A percentile compares a stretch with the other conserved stretches of the same genome.
These are phyloP conservation scores for Dioctria rufipes DNA, from an alignment of 2,888 invertebrate genomes.

Conservation along the genomic window DNA sequence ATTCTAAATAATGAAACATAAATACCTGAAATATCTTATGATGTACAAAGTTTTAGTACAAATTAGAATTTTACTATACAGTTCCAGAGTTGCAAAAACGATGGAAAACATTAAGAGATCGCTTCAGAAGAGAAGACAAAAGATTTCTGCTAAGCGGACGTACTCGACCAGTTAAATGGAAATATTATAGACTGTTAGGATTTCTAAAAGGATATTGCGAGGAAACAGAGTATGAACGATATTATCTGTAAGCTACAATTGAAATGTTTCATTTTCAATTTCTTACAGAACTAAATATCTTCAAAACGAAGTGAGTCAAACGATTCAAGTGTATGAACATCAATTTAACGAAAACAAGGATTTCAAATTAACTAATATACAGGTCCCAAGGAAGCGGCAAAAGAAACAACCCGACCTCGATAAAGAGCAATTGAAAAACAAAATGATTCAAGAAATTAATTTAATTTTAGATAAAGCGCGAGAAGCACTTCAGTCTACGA, in stretches of 20 bases:
- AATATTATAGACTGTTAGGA: neutral
- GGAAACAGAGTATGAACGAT: neutral
- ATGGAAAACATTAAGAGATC: constrained; percentile 30
- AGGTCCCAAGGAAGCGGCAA: too few relatives aligned
- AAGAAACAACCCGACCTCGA: neutral
- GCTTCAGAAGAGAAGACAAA: constrained; percentile 28
- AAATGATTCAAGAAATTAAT: constrained; percentile 17
- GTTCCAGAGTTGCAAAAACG: constrained; percentile 34
- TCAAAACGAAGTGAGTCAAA: too few relatives aligned
- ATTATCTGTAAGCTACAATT: too few relatives aligned
- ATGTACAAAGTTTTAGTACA: too few relatives aligned
- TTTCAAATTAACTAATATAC: too few relatives aligned
- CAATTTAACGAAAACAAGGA: neutral
- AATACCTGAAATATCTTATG: neutral
- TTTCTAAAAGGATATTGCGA: constrained; percentile 29
- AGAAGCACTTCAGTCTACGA: constrained; percentile 8
- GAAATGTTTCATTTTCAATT: too few relatives aligned
- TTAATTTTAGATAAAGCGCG: neutral
- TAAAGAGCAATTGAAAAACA: neutral
- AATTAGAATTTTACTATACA: neutral
- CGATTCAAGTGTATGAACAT: neutral
- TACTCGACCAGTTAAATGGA: constrained; percentile 4
- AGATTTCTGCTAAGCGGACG: neutral
- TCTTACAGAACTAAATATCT: too few relatives aligned
- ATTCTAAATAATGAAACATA: neutral